Evolutionary conservation across 2,113 vertebrate species (phyloP).

Genomic region (Gnathonemus longibarbis): DNA sequence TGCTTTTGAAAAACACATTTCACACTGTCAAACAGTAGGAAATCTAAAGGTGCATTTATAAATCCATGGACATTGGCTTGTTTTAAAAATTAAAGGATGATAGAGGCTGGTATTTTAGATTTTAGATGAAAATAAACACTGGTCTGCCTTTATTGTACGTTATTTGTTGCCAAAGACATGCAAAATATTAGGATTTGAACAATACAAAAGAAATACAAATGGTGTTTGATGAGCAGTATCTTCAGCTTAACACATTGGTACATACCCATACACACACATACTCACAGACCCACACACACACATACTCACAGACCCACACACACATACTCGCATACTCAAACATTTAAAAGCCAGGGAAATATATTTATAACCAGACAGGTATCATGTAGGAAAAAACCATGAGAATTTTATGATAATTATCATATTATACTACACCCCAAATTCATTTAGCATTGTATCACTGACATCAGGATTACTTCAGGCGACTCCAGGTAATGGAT

Average conservation of each 20-base stretch:
- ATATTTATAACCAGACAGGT: neutral
- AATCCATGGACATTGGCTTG: conserved; percentile 33
- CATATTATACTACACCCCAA: neutral
- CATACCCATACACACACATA: neutral
- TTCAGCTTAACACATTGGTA: neutral
- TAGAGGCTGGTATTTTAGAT: neutral
- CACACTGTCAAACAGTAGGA: conserved; percentile 28
- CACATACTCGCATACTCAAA: conserved; percentile 21
- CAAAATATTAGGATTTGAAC: neutral
- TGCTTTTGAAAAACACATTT: conserved; percentile 60
- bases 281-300: conserved; percentile 1
- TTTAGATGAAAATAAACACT: neutral
- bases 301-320: too few species aligned
- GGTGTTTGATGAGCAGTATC: neutral
- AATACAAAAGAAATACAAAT: neutral
- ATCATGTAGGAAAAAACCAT: neutral
- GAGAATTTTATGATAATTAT: neutral
- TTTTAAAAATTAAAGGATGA: conserved; percentile 43
- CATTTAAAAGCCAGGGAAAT: neutral
- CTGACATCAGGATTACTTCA: neutral
- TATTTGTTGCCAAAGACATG: neutral
- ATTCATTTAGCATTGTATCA: neutral
- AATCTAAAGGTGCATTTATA: conserved; percentile 51
- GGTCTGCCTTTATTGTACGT: neutral
- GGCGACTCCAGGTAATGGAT: neutral